Percentiles rank a stretch among this genome's conserved stretches.
These are phyloP conservation scores for Vollenhovia emeryi DNA, from an alignment of 1,140 invertebrate genomes.

Conservation along the genomic window DNA sequence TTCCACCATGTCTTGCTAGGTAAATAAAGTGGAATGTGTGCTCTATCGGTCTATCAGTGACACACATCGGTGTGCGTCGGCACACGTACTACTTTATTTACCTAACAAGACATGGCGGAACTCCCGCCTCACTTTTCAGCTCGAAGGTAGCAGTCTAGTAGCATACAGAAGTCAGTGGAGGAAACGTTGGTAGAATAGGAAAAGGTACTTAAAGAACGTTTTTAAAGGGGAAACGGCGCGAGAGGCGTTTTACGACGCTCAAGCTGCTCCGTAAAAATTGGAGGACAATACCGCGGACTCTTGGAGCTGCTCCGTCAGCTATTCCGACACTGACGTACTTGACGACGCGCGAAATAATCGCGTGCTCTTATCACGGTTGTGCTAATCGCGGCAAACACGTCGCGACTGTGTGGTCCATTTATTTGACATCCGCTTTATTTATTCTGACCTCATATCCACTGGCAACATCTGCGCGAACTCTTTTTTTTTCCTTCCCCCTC, in stretches of 20 bases:
- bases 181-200: neutral
- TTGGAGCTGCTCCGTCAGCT: constrained; percentile 5
- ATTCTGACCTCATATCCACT: constrained; percentile 34
- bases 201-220: neutral
- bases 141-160: no score
- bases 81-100: no score
- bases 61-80: no score
- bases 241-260: neutral
- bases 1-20: no score
- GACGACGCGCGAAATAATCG: constrained; percentile 27
- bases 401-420: constrained; percentile 5
- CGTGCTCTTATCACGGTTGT: constrained; percentile 59
- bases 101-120: no score
- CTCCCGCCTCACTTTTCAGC: no score
- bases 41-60: no score
- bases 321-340: constrained; percentile 32
- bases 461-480: neutral
- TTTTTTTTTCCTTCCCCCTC: neutral
- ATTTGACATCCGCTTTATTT: constrained; percentile 53
- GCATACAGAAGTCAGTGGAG: no score
- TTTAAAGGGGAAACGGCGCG: neutral
- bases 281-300: neutral
- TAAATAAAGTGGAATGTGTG: no score
- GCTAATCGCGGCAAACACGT: constrained; percentile 58
- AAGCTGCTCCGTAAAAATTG: neutral